Percentiles rank a stretch among this genome's conserved stretches.
phyloP scores from a whole-genome alignment of 2,797 vertebrate species.

The Melanotaenia maccullochi region DNA sequence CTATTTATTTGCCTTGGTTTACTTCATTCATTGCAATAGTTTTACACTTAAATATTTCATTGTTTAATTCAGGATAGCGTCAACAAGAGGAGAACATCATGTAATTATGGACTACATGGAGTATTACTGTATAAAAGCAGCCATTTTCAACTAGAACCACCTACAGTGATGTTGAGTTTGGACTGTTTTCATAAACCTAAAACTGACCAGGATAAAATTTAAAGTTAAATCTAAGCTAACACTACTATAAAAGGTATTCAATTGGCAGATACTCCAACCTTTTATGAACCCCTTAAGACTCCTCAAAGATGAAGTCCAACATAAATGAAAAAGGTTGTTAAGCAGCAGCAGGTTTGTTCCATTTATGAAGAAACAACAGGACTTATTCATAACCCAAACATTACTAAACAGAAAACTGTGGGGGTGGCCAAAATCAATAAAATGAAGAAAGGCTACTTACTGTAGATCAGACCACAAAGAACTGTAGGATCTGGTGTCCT shows the following conservation, averaged over 20 bases:
- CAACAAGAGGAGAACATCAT: neutral
- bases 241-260: neutral
- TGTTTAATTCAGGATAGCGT: neutral
- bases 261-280: neutral
- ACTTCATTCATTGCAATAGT: neutral
- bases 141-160: neutral
- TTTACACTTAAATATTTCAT: neutral
- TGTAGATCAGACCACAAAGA: neutral
- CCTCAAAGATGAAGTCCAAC: neutral
- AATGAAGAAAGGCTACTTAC: neutral
- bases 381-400: neutral
- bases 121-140: neutral
- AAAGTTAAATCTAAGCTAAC: neutral
- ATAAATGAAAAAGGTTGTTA: neutral
- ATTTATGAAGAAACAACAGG: neutral
- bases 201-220: neutral
- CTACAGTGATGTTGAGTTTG: neutral
- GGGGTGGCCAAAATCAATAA: neutral
- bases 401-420: neutral
- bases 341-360: neutral
- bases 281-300: neutral
- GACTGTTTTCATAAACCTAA: neutral
- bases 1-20: neutral
- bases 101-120: neutral
- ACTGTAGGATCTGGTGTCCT: neutral